Evolutionary conservation across 23 tunicate species (phyloP).

Genomic region (Diplosoma virens): DNA sequence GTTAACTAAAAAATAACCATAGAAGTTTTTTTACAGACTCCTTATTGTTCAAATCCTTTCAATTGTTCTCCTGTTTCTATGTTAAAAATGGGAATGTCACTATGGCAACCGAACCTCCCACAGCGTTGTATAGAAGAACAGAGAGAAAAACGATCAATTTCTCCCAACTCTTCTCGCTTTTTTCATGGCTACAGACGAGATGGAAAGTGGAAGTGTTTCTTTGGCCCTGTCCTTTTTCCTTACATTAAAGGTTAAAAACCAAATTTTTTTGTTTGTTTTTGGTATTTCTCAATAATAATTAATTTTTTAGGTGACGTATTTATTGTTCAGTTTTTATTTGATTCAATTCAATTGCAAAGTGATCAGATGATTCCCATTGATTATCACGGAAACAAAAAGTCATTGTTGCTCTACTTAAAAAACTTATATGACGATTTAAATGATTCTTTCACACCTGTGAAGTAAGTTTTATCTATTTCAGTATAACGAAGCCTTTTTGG

Average conservation of each 20-base stretch:
- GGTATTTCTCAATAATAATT: too few relatives aligned
- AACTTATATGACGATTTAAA: slow-evolving; percentile 19
- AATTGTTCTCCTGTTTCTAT: slow-evolving; percentile 35
- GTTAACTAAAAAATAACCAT: too few relatives aligned
- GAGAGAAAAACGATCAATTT: not conserved
- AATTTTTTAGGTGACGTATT: slow-evolving; percentile 38
- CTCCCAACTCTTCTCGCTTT: not conserved
- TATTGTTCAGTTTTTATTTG: slow-evolving; percentile 47
- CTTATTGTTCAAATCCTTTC: slow-evolving; percentile 7
- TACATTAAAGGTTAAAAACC: slow-evolving; percentile 37
- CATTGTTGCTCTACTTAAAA: slow-evolving; percentile 15
- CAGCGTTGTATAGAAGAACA: slow-evolving; percentile 1
- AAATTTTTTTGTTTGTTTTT: too few relatives aligned
- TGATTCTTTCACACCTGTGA: slow-evolving; percentile 5
- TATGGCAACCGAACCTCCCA: slow-evolving; percentile 50
- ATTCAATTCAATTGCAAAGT: slow-evolving; percentile 28
- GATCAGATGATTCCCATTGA: slow-evolving; percentile 18
- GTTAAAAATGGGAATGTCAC: slow-evolving; percentile 28
- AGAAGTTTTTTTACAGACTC: too few relatives aligned
- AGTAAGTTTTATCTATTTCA: not conserved
- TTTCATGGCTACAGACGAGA: slow-evolving; percentile 4
- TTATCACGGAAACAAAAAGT: not conserved
- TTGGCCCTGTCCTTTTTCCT: slow-evolving; percentile 49
- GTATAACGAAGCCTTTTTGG: slow-evolving; percentile 4
- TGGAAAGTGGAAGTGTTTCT: slow-evolving; percentile 60